phyloP scores from a whole-genome alignment of 2,797 vertebrate genomes.

The Esox lucius region DNA sequence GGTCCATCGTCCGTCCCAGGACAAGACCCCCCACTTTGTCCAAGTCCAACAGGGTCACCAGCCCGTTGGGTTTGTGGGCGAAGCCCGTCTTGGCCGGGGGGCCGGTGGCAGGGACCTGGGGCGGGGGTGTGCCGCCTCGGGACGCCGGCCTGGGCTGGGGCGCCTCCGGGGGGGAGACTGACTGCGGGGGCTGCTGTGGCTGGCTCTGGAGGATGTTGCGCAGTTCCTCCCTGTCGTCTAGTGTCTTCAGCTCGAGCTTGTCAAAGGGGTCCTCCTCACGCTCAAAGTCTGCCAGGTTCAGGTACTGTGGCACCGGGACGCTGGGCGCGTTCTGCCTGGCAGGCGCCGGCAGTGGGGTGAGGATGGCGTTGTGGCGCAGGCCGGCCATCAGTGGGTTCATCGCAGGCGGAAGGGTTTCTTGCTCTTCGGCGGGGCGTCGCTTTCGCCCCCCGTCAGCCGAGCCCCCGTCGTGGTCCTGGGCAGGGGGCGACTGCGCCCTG shows the following conservation, averaged over 20 bases:
- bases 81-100: slow-evolving; percentile 65
- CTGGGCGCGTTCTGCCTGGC: slow-evolving; percentile 76
- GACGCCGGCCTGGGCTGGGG: slow-evolving; percentile 67
- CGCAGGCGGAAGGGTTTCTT: slow-evolving; percentile 80
- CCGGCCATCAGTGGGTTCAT: slow-evolving; percentile 91
- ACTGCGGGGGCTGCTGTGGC: slow-evolving; percentile 62
- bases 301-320: slow-evolving; percentile 79
- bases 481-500: slow-evolving; percentile 67
- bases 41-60: slow-evolving; percentile 87
- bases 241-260: slow-evolving; percentile 95
- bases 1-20: slow-evolving; percentile 40
- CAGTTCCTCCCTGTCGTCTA: slow-evolving; percentile 93
- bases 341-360: slow-evolving; percentile 90
- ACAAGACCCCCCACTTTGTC: slow-evolving; percentile 53
- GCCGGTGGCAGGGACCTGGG: slow-evolving; percentile 62
- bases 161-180: slow-evolving; percentile 60
- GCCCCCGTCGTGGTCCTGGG: slow-evolving; percentile 58
- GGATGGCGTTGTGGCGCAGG: slow-evolving; percentile 89
- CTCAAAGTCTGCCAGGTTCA: slow-evolving; percentile 97
- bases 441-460: slow-evolving; percentile 57
- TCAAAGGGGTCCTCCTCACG: slow-evolving; percentile 97
- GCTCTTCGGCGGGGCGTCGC: slow-evolving; percentile 60
- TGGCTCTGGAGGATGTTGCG: slow-evolving; percentile 91
- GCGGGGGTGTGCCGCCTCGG: slow-evolving; percentile 71
- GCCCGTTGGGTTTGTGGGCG: slow-evolving; percentile 91